A percentile compares a stretch with the other conserved stretches of the same genome.
Conservation (phyloP, 2,888 invertebrate genomes). For the Latrodectus hesperus region DNA sequence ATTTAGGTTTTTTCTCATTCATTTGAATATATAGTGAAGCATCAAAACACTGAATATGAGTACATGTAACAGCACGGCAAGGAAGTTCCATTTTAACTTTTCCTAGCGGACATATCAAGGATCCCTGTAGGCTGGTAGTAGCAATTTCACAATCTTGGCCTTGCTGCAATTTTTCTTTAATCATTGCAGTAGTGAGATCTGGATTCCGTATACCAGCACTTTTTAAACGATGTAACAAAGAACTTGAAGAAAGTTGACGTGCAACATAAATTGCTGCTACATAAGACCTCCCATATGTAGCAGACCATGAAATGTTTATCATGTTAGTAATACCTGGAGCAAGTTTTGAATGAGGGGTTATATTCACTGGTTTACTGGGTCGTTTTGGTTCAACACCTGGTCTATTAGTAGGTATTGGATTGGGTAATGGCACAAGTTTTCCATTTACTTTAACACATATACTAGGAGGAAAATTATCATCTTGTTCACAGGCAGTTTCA, state of each 20-base stretch:
- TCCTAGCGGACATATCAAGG: conserved; percentile 88
- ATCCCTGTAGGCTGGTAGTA: conserved; percentile 93
- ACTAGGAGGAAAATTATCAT: conserved; percentile 94
- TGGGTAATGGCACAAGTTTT: conserved; percentile 91
- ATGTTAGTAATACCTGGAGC: conserved; percentile 90
- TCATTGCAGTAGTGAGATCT: conserved; percentile 91
- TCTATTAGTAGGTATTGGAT: conserved; percentile 97
- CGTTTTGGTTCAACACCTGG: conserved; percentile 97
- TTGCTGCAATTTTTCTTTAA: conserved; percentile 90
- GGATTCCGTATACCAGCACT: conserved; percentile 89
- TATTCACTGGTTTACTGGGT: conserved; percentile 96
- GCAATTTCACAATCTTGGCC: conserved; percentile 97
- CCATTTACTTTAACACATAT: conserved; percentile 94
- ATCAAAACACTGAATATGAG: conserved; percentile 98
- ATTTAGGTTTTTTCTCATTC: conserved; percentile 98
- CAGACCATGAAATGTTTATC: conserved; percentile 92
- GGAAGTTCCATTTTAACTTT: conserved; percentile 80
- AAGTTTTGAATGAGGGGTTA: conserved; percentile 89
- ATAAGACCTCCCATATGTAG: conserved; percentile 83
- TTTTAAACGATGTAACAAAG: conserved; percentile 87
- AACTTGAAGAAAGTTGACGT: conserved; percentile 87
- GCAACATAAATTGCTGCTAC: conserved; percentile 91
- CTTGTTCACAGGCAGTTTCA: conserved; percentile 91
- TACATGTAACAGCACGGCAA: conserved; percentile 90
- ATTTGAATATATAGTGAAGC: conserved; percentile 95